These are phyloP conservation scores for Hydrophis major DNA, from an alignment of 2,797 vertebrate species.

Conservation along the genomic window DNA sequence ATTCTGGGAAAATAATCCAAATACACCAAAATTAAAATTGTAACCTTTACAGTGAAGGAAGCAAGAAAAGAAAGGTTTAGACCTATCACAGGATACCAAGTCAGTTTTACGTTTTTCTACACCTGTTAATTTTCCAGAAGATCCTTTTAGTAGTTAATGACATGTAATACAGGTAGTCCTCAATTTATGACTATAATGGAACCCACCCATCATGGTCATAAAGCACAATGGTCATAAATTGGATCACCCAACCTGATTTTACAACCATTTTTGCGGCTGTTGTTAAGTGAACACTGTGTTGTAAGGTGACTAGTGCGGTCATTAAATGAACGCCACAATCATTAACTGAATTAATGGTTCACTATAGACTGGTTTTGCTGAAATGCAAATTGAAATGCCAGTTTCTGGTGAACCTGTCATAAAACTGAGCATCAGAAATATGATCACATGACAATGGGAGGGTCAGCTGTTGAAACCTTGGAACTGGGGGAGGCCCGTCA, in stretches of 20 bases:
- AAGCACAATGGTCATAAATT: not conserved
- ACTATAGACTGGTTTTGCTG: not conserved
- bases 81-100: not conserved
- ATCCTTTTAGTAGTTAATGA: not conserved
- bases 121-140: not conserved
- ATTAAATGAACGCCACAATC: not conserved
- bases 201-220: not conserved
- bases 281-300: not conserved
- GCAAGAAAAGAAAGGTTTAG: conserved; percentile 20
- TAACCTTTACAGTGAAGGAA: not conserved
- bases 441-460: not conserved
- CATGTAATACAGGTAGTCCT: not conserved
- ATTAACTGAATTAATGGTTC: no score
- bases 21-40: conserved; percentile 10
- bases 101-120: not conserved
- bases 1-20: conserved; percentile 67
- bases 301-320: not conserved
- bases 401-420: not conserved
- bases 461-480: not conserved
- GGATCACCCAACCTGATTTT: not conserved
- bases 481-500: no score
- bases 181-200: not conserved
- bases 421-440: not conserved
- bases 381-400: not conserved
- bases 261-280: not conserved